Percentiles rank a stretch among this genome's conserved stretches.
Evolutionary conservation across 2,797 vertebrate species (phyloP).

Genomic region (Triplophysa yarkandensis): DNA sequence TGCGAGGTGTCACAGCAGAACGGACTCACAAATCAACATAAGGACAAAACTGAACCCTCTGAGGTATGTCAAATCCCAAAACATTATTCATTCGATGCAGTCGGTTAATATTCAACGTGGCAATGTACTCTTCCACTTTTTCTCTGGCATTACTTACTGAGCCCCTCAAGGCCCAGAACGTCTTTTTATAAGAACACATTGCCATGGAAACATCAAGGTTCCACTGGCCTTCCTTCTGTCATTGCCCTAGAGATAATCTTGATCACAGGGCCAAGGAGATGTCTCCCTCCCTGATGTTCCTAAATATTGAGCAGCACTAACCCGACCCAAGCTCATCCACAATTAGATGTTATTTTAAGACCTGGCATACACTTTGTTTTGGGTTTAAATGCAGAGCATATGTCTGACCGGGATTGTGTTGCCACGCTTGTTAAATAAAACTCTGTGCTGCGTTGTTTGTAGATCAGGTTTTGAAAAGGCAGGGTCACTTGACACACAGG

Average conservation of each 20-base stretch:
- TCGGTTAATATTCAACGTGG: background rate
- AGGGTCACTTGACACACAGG: constrained; percentile 30
- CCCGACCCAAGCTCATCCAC: constrained; percentile 43
- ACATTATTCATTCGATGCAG: too few relatives aligned
- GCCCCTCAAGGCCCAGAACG: constrained; percentile 24
- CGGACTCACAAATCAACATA: constrained; percentile 57
- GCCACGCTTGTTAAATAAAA: constrained; percentile 13
- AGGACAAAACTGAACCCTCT: constrained; percentile 71
- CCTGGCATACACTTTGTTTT: constrained; percentile 38
- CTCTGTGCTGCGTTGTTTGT: constrained; percentile 24
- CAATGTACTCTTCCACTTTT: background rate
- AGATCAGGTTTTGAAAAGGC: constrained; percentile 19
- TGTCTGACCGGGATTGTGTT: constrained; percentile 37
- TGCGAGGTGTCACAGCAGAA: constrained; percentile 60
- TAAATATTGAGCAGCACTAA: constrained; percentile 50
- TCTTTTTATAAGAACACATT: constrained; percentile 44
- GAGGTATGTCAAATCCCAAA: constrained; percentile 67
- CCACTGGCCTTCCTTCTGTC: background rate
- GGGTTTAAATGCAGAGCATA: constrained; percentile 36
- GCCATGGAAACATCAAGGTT: constrained; percentile 40
- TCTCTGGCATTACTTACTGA: too few relatives aligned
- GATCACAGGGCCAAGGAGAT: constrained; percentile 25
- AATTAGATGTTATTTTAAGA: background rate
- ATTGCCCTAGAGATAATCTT: constrained; percentile 52
- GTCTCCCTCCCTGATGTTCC: constrained; percentile 36